A percentile compares a stretch with the other conserved stretches of the same genome.
Evolutionary conservation across 2,888 invertebrate species (phyloP).

Genomic region (Drosophila infuscata): DNA sequence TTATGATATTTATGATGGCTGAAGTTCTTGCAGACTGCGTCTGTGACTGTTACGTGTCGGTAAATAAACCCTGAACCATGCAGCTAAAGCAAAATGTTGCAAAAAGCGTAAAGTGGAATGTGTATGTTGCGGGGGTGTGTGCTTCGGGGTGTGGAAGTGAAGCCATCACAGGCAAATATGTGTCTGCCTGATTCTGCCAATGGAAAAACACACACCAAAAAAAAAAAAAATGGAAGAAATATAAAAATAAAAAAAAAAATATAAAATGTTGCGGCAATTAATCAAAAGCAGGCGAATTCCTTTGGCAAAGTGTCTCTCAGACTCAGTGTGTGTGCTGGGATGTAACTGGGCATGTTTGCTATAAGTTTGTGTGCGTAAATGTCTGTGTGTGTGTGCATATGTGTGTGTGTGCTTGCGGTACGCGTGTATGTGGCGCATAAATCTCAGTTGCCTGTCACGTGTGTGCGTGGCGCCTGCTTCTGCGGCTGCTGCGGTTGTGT

Average conservation of each 20-base stretch:
- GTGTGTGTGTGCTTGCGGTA: slow-evolving; percentile 29
- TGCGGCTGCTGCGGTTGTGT: slow-evolving; percentile 54
- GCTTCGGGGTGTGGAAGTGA: slow-evolving; percentile 49
- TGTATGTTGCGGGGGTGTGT: slow-evolving; percentile 9
- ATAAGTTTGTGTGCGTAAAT: slow-evolving; percentile 6
- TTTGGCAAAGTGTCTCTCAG: slow-evolving; percentile 61
- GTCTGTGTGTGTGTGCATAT: slow-evolving; percentile 20
- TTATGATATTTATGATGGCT: slow-evolving; percentile 76
- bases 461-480: slow-evolving; percentile 45
- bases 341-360: slow-evolving; percentile 28
- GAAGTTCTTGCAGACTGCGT: slow-evolving; percentile 48
- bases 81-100: slow-evolving; percentile 63
- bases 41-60: slow-evolving; percentile 69
- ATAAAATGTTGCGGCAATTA: slow-evolving; percentile 81
- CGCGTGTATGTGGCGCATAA: slow-evolving; percentile 62
- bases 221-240: slow-evolving; percentile 15
- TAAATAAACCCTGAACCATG: slow-evolving; percentile 66
- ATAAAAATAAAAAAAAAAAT: slow-evolving; percentile 27
- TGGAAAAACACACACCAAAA: slow-evolving; percentile 20
- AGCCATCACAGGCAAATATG: slow-evolving; percentile 66
- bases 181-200: slow-evolving; percentile 48
- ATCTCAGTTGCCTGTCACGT: slow-evolving; percentile 74
- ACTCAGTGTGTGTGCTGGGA: slow-evolving; percentile 28
- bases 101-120: slow-evolving; percentile 54
- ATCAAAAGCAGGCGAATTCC: slow-evolving; percentile 79